A percentile compares a stretch with the other conserved stretches of the same genome.
Evolutionary conservation across 2,113 vertebrate genomes (phyloP).

Genomic region (Oncorhynchus nerka): DNA sequence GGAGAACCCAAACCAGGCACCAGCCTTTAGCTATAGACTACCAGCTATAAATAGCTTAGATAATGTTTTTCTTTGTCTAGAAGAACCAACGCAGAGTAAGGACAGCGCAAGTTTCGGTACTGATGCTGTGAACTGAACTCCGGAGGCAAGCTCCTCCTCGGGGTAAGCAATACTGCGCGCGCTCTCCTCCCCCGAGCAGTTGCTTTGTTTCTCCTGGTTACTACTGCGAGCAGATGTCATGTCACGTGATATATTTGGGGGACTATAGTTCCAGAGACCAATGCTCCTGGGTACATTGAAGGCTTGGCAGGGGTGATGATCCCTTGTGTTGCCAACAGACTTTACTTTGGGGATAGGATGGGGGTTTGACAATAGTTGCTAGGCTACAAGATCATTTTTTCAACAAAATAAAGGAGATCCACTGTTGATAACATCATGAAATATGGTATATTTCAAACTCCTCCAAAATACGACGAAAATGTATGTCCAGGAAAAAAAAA

Average conservation of each 20-base stretch:
- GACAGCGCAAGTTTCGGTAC: conserved; percentile 52
- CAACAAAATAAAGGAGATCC: too few relatives aligned
- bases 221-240: conserved; percentile 62
- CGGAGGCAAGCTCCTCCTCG: conserved; percentile 56
- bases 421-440: too few relatives aligned
- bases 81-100: background rate
- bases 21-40: background rate
- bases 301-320: background rate
- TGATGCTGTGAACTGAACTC: conserved; percentile 57
- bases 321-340: background rate
- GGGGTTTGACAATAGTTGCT: background rate
- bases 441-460: too few relatives aligned
- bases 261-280: conserved; percentile 19
- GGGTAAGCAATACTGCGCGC: background rate
- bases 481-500: background rate
- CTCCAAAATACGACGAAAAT: too few relatives aligned
- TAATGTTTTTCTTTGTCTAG: background rate
- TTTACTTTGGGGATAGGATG: background rate
- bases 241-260: conserved; percentile 68
- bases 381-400: too few relatives aligned
- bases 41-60: background rate
- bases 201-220: conserved; percentile 58
- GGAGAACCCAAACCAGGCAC: background rate
- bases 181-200: conserved; percentile 19
- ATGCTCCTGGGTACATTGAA: conserved; percentile 31